These are phyloP conservation scores for Pentalonia nigronervosa DNA, from an alignment of 1,140 invertebrate species.

Conservation along the genomic window DNA sequence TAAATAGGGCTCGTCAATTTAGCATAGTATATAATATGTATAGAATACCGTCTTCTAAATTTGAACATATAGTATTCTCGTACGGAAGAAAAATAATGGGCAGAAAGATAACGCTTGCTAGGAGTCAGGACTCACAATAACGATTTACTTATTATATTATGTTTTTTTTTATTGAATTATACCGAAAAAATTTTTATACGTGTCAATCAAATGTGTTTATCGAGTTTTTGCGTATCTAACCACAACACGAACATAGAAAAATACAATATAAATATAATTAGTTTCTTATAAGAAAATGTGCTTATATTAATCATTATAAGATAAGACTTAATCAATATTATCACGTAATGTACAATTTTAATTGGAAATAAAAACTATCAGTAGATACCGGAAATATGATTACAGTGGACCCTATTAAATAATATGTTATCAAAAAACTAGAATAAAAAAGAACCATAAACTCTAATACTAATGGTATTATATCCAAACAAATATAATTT, in stretches of 20 bases:
- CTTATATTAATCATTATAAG: not conserved
- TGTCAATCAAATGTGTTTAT: not conserved
- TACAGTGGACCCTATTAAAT: not conserved
- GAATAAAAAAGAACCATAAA: not conserved
- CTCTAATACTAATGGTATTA: not conserved
- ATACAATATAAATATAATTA: not conserved
- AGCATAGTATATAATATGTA: not conserved
- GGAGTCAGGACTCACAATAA: not conserved
- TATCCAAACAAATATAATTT: not conserved
- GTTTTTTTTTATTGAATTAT: not conserved
- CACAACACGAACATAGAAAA: too few relatives aligned
- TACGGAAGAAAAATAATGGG: not conserved
- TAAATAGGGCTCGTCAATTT: not conserved
- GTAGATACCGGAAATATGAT: not conserved
- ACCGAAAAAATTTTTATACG: not conserved
- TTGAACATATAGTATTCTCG: not conserved
- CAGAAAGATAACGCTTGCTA: too few relatives aligned
- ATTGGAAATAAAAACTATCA: conserved; percentile 9
- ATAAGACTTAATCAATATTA: not conserved
- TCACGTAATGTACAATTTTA: not conserved
- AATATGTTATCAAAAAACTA: not conserved
- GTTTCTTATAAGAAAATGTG: not conserved
- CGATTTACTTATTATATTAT: not conserved
- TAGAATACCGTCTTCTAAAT: not conserved
- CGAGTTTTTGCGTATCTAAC: too few relatives aligned